phyloP scores from a whole-genome alignment of 2,797 vertebrate genomes.

The Arnoldichthys spilopterus region DNA sequence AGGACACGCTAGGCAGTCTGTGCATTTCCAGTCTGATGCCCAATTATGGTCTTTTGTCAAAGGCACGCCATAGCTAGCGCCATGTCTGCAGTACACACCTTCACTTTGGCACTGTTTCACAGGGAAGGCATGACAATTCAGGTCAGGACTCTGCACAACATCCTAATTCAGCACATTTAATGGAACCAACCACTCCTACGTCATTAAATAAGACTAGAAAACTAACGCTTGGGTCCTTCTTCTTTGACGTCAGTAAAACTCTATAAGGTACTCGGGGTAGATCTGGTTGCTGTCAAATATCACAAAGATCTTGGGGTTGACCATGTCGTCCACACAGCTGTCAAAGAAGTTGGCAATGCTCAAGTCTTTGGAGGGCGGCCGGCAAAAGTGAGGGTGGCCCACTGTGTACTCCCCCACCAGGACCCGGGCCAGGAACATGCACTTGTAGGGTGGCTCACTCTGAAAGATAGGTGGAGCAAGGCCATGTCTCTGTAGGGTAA shows the following conservation, averaged over 20 bases:
- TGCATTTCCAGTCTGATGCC: neutral
- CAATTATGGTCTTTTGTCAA: slow-evolving; percentile 14
- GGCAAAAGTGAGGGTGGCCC: slow-evolving; percentile 89
- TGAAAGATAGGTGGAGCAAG: slow-evolving; percentile 83
- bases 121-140: slow-evolving; percentile 17
- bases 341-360: slow-evolving; percentile 95
- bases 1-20: slow-evolving; percentile 3
- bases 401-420: slow-evolving; percentile 90
- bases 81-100: slow-evolving; percentile 28
- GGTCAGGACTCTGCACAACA: neutral
- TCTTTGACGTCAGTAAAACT: slow-evolving; percentile 82
- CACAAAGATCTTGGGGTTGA: slow-evolving; percentile 95
- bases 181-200: neutral
- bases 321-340: slow-evolving; percentile 94
- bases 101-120: slow-evolving; percentile 33
- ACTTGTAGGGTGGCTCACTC: slow-evolving; percentile 84
- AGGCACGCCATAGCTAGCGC: neutral
- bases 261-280: slow-evolving; percentile 96
- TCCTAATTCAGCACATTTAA: neutral
- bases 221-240: neutral
- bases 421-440: slow-evolving; percentile 95
- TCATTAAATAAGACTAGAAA: neutral
- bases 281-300: slow-evolving; percentile 98
- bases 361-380: slow-evolving; percentile 93
- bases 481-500: slow-evolving; percentile 88